A percentile compares a stretch with the other conserved stretches of the same genome.
phyloP scores from a whole-genome alignment of 2,888 invertebrate species.

The Pecten maximus region DNA sequence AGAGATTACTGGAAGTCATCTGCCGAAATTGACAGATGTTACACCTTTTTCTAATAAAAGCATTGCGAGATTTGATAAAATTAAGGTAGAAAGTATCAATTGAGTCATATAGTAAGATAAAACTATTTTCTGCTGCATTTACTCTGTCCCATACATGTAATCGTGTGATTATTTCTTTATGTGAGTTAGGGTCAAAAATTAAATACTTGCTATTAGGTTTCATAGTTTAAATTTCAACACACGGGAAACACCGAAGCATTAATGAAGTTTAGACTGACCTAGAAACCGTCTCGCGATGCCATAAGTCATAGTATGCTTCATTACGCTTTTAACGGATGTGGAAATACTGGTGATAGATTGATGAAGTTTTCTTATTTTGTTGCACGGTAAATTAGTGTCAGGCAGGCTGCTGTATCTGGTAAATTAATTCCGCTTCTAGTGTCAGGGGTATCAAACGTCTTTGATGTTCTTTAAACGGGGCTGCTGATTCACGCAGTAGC shows the following conservation, averaged over 20 bases:
- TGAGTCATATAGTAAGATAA: no score
- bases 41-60: no score
- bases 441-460: neutral
- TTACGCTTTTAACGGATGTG: neutral
- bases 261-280: neutral
- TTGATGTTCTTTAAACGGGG: neutral
- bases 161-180: no score
- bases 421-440: neutral
- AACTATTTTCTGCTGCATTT: no score
- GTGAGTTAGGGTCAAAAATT: neutral
- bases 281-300: neutral
- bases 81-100: no score
- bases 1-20: no score
- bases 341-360: neutral
- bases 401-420: neutral
- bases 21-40: no score
- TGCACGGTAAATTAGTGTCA: slow-evolving; percentile 11
- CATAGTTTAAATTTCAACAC: neutral
- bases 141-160: no score
- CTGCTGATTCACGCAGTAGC: neutral
- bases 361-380: neutral
- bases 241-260: neutral
- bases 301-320: neutral
- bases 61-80: no score
- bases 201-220: neutral